Percentiles rank a stretch among this genome's conserved stretches.
phyloP scores from a whole-genome alignment of 2,113 vertebrate genomes.

The Puffinus mauretanicus region DNA sequence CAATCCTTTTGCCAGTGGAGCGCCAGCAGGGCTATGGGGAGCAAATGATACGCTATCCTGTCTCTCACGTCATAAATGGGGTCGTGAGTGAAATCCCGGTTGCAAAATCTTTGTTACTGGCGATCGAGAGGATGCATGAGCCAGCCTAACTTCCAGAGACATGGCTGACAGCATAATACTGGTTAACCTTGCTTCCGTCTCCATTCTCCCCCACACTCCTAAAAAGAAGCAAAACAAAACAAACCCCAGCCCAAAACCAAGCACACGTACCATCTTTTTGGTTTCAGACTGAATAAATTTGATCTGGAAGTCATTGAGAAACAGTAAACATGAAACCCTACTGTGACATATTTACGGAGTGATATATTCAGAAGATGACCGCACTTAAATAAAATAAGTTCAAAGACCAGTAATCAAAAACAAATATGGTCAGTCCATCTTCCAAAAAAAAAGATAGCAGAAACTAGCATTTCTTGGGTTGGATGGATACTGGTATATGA shows the following conservation, averaged over 20 bases:
- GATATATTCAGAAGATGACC: conserved; percentile 53
- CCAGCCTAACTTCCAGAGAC: neutral
- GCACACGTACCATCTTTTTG: neutral
- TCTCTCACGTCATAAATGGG: neutral
- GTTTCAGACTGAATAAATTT: conserved; percentile 33
- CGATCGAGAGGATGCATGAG: neutral
- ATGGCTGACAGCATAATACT: neutral
- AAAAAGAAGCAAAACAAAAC: conserved; percentile 38
- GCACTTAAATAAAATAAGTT: conserved; percentile 45
- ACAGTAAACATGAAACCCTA: conserved; percentile 53
- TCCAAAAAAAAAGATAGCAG: neutral
- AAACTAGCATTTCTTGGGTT: neutral
- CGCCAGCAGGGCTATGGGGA: neutral
- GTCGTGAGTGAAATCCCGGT: neutral
- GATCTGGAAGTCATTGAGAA: conserved; percentile 66
- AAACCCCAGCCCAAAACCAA: conserved; percentile 36
- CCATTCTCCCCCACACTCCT: neutral
- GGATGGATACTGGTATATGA: neutral
- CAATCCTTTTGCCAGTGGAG: neutral
- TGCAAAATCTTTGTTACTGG: neutral
- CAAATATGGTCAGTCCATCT: conserved; percentile 33
- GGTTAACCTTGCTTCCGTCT: conserved; percentile 26
- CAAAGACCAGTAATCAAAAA: conserved; percentile 57
- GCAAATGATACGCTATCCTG: neutral
- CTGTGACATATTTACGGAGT: conserved; percentile 38